Conservation (phyloP, 2,797 vertebrate genomes). For the Miichthys miiuy region DNA sequence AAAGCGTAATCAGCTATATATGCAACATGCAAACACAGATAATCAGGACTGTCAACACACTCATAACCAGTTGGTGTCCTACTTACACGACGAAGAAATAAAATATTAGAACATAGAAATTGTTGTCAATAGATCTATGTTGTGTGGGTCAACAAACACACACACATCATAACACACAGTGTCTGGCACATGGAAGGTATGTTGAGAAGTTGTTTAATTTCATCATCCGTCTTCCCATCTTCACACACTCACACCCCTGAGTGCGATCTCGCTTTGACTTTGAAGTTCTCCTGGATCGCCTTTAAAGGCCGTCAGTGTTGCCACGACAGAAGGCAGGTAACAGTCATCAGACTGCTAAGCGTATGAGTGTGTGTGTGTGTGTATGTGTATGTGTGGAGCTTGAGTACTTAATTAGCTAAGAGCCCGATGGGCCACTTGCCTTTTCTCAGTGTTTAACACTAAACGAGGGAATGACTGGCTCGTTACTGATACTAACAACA, state of each 20-base stretch:
- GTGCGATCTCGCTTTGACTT: slow-evolving; percentile 75
- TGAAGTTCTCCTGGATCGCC: slow-evolving; percentile 83
- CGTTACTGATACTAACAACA: slow-evolving; percentile 75
- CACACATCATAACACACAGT: slow-evolving; percentile 28
- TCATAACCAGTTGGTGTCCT: not conserved
- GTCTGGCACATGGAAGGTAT: slow-evolving; percentile 53
- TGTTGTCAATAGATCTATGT: slow-evolving; percentile 4
- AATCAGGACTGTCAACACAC: not conserved
- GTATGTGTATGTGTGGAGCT: slow-evolving; percentile 51
- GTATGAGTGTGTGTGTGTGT: slow-evolving; percentile 52
- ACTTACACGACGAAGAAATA: not conserved
- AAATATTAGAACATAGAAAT: not conserved
- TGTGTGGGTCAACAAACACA: slow-evolving; percentile 23
- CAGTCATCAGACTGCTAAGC: slow-evolving; percentile 66
- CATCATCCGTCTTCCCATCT: slow-evolving; percentile 70
- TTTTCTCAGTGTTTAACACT: slow-evolving; percentile 77
- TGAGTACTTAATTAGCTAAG: slow-evolving; percentile 82
- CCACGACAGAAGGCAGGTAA: slow-evolving; percentile 82
- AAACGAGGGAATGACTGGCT: slow-evolving; percentile 78
- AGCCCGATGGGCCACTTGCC: slow-evolving; percentile 70
- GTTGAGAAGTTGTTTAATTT: slow-evolving; percentile 76
- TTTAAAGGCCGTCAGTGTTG: slow-evolving; percentile 83
- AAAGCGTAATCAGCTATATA: slow-evolving; percentile 22
- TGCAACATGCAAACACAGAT: not conserved
- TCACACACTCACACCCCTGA: slow-evolving; percentile 52